Evolutionary conservation across 1,140 invertebrate species (phyloP), one percentile per base, ranked within the genome.

Genomic region (Brachionus koreanus): DNA sequence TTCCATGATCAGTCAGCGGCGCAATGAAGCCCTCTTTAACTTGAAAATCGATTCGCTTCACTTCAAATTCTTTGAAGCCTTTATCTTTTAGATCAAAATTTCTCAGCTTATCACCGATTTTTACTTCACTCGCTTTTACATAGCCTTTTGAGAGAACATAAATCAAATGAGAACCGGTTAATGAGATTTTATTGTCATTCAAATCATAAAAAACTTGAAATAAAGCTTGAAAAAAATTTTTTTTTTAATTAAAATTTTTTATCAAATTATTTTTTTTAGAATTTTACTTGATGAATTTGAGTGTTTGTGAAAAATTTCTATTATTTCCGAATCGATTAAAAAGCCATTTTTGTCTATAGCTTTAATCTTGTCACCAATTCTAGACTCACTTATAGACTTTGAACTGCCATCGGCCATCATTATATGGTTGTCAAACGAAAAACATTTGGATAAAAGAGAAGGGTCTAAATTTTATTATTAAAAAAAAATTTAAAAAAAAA

Each of bases 1-100:
- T 97, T 1, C 97, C 97, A 10, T 91, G 91, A 16, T 87, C 87
- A 0, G 97, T 99, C 12, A 98, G 89, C 0, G 97, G 97, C 1
- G 96, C 96, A 85, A 91, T 96, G 2, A 96, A 92, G 5, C 96
- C 97, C 35, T 57, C 10, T 39, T 65, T 79, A 13, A 79, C 10
- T 61, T 79, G 46, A 65, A 16, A 79, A 9, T 65, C 33, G 2
- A 79, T 79, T 79, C 39, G 57, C 4, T 61, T 25, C 7, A 79
- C 29, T 65, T 61, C 35, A 10, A 61, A 57, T 43, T 19, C n/a
- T 79, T 61, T 37, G 35, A 79, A 57, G 12, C 1, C 4, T 29
- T 79, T 57, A 9, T 57, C 37, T 61, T 61, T 52, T 29, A 6
- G 5, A 16, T 23, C 29, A 61, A 19, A 79, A 57, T 61, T 25